Conservation (phyloP, 2,888 invertebrate genomes). For the Camponotus fellah region DNA sequence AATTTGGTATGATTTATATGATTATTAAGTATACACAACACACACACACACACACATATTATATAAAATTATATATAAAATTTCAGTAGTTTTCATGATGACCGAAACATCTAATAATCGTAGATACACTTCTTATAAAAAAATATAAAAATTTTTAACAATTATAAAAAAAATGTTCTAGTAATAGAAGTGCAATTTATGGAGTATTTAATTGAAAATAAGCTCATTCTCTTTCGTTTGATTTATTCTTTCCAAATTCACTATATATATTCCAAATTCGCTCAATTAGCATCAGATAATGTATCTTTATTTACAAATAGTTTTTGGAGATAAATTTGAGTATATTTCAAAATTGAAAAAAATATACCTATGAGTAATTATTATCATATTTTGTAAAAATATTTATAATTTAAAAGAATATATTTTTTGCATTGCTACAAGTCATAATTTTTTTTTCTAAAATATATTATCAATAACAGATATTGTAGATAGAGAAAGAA, state of each 20-base stretch:
- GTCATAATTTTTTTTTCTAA: neutral
- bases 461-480: neutral
- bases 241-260: conserved; percentile 47
- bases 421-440: neutral
- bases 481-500: neutral
- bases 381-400: neutral
- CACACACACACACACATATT: neutral
- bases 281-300: neutral
- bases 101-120: neutral
- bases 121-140: no score
- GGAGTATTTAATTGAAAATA: no score
- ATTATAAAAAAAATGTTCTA: no score
- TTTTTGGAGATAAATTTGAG: neutral
- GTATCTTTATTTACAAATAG: neutral
- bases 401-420: neutral
- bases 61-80: no score
- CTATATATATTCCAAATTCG: no score
- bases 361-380: neutral
- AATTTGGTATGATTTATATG: neutral
- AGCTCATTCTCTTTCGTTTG: no score
- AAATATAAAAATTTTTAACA: no score
- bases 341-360: neutral
- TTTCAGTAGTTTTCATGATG: no score
- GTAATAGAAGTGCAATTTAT: no score
- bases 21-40: neutral